A percentile compares a stretch with the other conserved stretches of the same genome.
Conservation (phyloP, 2,113 vertebrate species). For the Ctenomys sociabilis region DNA sequence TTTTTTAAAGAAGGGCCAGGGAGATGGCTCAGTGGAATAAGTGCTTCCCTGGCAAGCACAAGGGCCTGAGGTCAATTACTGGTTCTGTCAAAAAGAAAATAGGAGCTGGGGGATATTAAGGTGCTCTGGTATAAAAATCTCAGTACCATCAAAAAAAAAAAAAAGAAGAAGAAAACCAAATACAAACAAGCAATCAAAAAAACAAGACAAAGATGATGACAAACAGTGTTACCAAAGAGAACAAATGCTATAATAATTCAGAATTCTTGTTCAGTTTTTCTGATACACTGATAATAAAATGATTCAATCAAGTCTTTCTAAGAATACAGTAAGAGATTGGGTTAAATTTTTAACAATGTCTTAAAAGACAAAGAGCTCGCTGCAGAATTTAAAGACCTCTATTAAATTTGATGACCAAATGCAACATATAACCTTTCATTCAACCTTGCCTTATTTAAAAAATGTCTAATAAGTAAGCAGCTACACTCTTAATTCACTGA, state of each 20-base stretch:
- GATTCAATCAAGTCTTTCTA: slow-evolving; percentile 6
- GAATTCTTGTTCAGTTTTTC: slow-evolving; percentile 40
- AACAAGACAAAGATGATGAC: neutral
- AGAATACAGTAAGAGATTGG: neutral
- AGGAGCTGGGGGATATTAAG: neutral
- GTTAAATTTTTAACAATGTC: neutral
- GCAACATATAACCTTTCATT: neutral
- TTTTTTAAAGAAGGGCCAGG: too few species aligned
- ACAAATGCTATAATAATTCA: slow-evolving; percentile 15
- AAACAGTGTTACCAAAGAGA: slow-evolving; percentile 24
- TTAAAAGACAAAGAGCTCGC: slow-evolving; percentile 3
- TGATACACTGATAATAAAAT: slow-evolving; percentile 17
- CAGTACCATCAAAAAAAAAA: neutral
- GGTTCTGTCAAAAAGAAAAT: neutral
- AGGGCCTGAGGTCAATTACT: too few species aligned
- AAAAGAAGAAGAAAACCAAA: neutral
- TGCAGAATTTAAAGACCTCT: slow-evolving; percentile 13
- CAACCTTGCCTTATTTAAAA: neutral
- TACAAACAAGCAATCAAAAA: neutral
- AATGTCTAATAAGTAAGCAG: too few species aligned
- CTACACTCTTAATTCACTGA: too few species aligned
- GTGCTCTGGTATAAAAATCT: neutral
- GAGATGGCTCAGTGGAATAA: too few species aligned
- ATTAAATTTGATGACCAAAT: slow-evolving; percentile 33
- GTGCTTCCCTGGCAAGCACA: too few species aligned